Evolutionary conservation across 35 echinoderm and acorn worm genomes (phyloP).

Genomic region (Ptychodera flava): DNA sequence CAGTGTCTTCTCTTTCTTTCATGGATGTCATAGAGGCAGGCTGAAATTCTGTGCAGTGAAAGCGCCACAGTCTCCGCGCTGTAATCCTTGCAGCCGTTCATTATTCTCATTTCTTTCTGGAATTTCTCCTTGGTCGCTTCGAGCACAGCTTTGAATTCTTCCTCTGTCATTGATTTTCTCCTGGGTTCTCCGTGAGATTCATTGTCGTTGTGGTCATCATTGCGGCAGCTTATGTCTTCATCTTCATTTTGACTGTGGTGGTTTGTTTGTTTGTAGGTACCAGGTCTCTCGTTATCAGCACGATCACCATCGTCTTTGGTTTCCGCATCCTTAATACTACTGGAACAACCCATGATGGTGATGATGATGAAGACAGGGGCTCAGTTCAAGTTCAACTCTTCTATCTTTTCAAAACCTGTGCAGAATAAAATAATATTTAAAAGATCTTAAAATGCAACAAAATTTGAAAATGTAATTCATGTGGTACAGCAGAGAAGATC

Average conservation of each 20-base stretch:
- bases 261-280: not conserved
- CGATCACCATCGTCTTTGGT: not conserved
- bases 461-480: too few relatives aligned
- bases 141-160: not conserved
- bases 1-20: not conserved
- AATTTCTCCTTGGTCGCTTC: not conserved
- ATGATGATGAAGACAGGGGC: too few relatives aligned
- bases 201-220: not conserved
- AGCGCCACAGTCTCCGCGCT: not conserved
- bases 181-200: not conserved
- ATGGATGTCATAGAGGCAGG: not conserved
- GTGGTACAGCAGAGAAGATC: too few relatives aligned
- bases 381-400: too few relatives aligned
- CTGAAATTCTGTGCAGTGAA: not conserved
- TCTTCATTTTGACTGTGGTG: not conserved
- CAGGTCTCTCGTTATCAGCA: not conserved
- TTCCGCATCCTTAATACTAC: too few relatives aligned
- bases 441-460: too few relatives aligned
- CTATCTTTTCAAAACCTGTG: too few relatives aligned
- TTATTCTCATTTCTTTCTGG: not conserved
- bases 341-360: not conserved
- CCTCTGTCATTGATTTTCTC: not conserved
- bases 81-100: not conserved
- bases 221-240: not conserved
- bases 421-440: too few relatives aligned